Conservation (phyloP, 1,140 invertebrate genomes). For the Scaptodrosophila lebanonensis region DNA sequence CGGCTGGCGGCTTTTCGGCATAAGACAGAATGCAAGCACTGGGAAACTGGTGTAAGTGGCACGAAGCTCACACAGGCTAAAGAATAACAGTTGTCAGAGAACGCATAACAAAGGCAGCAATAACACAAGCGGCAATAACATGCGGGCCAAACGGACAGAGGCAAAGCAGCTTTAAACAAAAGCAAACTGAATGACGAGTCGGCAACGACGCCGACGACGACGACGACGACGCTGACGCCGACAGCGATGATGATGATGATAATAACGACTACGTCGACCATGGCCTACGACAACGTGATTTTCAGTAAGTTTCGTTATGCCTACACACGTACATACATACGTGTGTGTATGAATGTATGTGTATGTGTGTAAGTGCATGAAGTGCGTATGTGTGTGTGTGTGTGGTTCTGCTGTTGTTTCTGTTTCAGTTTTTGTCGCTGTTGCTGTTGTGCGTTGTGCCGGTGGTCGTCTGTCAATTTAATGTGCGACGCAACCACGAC, state of each 20-base stretch:
- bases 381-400: constrained; percentile 15
- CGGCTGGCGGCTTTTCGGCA: no score
- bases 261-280: constrained; percentile 55
- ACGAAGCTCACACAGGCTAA: no score
- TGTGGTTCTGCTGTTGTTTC: constrained; percentile 2
- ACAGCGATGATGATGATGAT: constrained; percentile 57
- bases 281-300: constrained; percentile 73
- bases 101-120: constrained; percentile 18
- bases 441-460: constrained; percentile 1
- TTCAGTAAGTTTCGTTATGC: constrained; percentile 58
- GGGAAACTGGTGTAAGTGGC: neutral
- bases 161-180: constrained; percentile 60
- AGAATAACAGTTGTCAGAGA: no score
- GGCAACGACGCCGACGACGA: neutral
- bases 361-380: neutral
- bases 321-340: neutral
- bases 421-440: neutral
- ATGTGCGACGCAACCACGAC: constrained; percentile 56
- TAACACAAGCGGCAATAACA: constrained; percentile 10
- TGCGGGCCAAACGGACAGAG: constrained; percentile 12
- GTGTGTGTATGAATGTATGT: constrained; percentile 3
- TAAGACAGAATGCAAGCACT: constrained; percentile 21
- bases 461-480: constrained; percentile 70
- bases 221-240: constrained; percentile 24
- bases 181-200: constrained; percentile 52